These are phyloP conservation scores for Hypselothyrea guttata DNA, from an alignment of 2,888 invertebrate genomes.

Conservation along the genomic window DNA sequence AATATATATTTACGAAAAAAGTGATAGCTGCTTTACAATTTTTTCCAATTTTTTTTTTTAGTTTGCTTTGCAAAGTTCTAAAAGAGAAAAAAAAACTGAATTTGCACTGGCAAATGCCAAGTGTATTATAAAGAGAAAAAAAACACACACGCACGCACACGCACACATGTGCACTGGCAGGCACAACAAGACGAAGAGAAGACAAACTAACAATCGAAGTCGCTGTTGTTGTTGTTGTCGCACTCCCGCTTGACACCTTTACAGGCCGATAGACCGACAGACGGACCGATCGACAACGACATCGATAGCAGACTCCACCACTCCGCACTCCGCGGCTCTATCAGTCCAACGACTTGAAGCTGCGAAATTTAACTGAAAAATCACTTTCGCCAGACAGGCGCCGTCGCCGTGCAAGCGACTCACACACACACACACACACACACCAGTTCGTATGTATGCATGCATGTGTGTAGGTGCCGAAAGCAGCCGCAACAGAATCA, in stretches of 20 bases:
- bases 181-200: constrained; percentile 15
- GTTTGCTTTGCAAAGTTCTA: constrained; percentile 38
- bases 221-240: constrained; percentile 38
- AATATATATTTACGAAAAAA: too few relatives aligned
- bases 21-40: too few relatives aligned
- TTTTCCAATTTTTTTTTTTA: too few relatives aligned
- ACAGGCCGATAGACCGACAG: constrained; percentile 54
- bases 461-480: constrained; percentile 38
- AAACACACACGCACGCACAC: constrained; percentile 31
- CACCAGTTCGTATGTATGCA: constrained; percentile 10
- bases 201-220: constrained; percentile 35
- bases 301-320: neutral
- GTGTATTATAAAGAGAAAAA: constrained; percentile 39
- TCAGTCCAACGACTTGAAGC: constrained; percentile 54
- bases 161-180: constrained; percentile 15
- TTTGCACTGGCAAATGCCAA: constrained; percentile 21
- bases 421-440: constrained; percentile 24
- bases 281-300: constrained; percentile 26
- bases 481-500: constrained; percentile 55
- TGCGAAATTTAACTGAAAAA: constrained; percentile 64
- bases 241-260: constrained; percentile 70
- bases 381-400: constrained; percentile 70
- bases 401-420: constrained; percentile 54
- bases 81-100: constrained; percentile 18
- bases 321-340: constrained; percentile 25